Evolutionary conservation across 2,113 vertebrate genomes (phyloP), one percentile per base, ranked within the genome.

Genomic region (Indicator maculatus): DNA sequence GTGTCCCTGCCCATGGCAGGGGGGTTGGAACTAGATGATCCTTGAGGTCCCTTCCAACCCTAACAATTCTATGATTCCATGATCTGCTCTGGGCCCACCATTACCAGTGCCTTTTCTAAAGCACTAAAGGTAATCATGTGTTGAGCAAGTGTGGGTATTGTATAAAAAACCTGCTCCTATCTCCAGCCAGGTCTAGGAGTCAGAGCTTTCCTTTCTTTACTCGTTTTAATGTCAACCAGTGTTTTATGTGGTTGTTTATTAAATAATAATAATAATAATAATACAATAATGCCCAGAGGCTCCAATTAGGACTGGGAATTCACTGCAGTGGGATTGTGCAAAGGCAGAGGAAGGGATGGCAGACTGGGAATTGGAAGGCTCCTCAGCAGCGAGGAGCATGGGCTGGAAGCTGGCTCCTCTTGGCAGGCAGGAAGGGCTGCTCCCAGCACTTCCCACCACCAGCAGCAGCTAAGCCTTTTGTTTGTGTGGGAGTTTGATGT

Each of bases 171-270:
- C 89, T 65, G 67, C 52, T 92, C 67, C 78, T 16, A 65, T 79
- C 90, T 93, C 87, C 79, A 86, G 47, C 11, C 53, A 7, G 86
- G 47, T 23, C 78, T 56, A 63, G 45, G 59, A 94, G 89, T 79
- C 87, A 91, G 75, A 93, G 86, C 79, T 86, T 89, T 83, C 78
- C 91, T 92, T 85, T 95, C 91, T 92, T 88, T 85, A 80, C 85
- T 85, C 77, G 83, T 91, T 93, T 94, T 93, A 96, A 94, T 61
- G 89, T 44, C 91, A 92, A 76, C 33, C 81, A 78, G 53, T 41
- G 72, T 86, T 93, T 95, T 78, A 94, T 95, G 91, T 95, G 95
- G 94, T 75, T 90, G 85, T 91, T 94, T 93, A 95, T 96, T 93
- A 95, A 95, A 88, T 90, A 95, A 93, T 89, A 94, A 87, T 88